Evolutionary conservation across 2,888 invertebrate genomes (phyloP).

Genomic region (Lasioglossum villosulum): DNA sequence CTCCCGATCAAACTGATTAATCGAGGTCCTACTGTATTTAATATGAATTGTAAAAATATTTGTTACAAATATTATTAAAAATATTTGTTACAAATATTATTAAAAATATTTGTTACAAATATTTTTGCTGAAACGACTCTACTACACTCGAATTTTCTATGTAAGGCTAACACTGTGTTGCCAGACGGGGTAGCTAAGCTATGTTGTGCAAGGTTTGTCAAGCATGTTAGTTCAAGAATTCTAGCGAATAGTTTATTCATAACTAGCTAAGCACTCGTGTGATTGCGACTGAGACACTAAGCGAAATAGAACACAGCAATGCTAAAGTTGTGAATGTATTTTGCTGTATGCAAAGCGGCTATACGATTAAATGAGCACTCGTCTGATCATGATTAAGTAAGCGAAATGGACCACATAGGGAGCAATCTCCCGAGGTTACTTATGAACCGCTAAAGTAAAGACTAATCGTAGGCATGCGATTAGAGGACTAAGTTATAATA

Average conservation of each 20-base stretch:
- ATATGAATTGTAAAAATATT: too few species aligned
- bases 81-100: too few species aligned
- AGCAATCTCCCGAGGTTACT: background rate
- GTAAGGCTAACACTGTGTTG: background rate
- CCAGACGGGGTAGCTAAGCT: background rate
- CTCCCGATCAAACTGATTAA: too few species aligned
- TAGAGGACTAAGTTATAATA: too few species aligned
- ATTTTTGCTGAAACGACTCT: too few species aligned
- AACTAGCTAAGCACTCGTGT: background rate
- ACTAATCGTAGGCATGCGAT: background rate
- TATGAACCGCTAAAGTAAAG: background rate
- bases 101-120: too few species aligned
- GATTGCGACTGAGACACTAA: background rate
- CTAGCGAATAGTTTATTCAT: background rate
- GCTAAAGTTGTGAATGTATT: background rate
- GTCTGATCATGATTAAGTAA: background rate
- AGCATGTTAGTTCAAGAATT: constrained; percentile 1
- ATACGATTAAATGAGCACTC: background rate
- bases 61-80: too few species aligned
- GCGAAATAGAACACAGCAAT: background rate
- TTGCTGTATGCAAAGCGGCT: background rate
- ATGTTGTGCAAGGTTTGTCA: background rate
- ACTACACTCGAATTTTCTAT: background rate
- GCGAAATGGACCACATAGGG: background rate
- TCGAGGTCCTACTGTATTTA: too few species aligned